Evolutionary conservation across 2,113 vertebrate genomes (phyloP).

Genomic region (Morone chrysops): DNA sequence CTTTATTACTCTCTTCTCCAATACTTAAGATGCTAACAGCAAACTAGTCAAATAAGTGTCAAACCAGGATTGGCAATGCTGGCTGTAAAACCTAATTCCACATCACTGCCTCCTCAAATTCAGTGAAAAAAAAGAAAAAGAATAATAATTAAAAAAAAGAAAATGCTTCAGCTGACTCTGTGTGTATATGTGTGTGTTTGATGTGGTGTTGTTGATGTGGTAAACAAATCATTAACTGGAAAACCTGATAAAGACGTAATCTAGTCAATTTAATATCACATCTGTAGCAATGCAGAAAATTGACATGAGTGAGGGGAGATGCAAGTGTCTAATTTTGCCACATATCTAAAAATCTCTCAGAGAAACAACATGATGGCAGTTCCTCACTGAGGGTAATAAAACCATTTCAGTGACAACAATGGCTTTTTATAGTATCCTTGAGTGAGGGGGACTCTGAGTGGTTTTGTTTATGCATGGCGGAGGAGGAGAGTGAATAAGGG

Average conservation of each 20-base stretch:
- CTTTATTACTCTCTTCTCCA: constrained; percentile 12
- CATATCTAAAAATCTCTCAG: constrained; percentile 48
- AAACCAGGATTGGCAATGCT: constrained; percentile 3
- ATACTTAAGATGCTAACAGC: constrained; percentile 3
- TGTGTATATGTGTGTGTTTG: neutral
- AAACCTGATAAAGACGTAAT: constrained; percentile 54
- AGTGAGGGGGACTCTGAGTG: constrained; percentile 41
- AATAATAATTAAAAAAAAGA: neutral
- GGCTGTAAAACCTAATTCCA: constrained; percentile 19
- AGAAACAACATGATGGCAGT: constrained; percentile 40
- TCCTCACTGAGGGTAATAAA: constrained; percentile 51
- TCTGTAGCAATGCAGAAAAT: constrained; percentile 48
- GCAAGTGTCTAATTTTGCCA: constrained; percentile 42
- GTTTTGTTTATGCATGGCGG: constrained; percentile 66
- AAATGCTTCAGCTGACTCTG: constrained; percentile 1
- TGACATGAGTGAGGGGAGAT: constrained; percentile 35
- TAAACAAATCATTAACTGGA: constrained; percentile 55
- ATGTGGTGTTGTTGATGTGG: neutral
- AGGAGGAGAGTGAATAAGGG: constrained; percentile 73
- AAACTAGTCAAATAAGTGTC: constrained; percentile 31
- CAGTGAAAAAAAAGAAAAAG: neutral
- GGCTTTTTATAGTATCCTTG: constrained; percentile 57
- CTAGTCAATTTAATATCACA: constrained; percentile 52
- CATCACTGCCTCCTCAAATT: constrained; percentile 6
- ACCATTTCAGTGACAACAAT: constrained; percentile 57